Evolutionary conservation across 2,797 vertebrate genomes (phyloP), one percentile per base, ranked within the genome.

Genomic region (Orestias chungarensis): DNA sequence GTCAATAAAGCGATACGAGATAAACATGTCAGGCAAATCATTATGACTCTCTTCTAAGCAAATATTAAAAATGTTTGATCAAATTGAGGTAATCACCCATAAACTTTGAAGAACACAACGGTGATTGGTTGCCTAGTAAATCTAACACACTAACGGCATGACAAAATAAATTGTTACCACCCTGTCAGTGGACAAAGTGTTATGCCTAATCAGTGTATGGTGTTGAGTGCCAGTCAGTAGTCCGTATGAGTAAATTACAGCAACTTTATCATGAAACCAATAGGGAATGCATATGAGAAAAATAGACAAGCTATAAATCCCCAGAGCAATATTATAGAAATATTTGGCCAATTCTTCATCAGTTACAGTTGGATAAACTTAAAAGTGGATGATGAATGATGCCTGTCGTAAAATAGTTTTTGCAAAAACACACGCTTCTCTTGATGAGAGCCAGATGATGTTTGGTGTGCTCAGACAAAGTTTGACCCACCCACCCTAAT

Each of bases 381-480:
- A 76, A 83, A 84, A 82, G 75, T 42, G 6, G 64, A 87, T 86
- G 85, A 90, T 80, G 82, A 87, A 89, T 79, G 80, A 89, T 81
- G 80, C 79, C 83, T 81, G 85, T 61, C 76, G 82, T 90, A 88
- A 87, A 88, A 86, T 64, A 82, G 73, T 68, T 73, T 73, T 75
- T 74, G 79, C 73, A 81, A 89, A 89, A 87, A 85, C 85, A 89
- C 79, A 84, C 85, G 80, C 83, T 80, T 57, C 31, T 25, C 70
- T 61, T 87, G 78, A 91, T 87, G 83, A 85, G 81, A 90, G 83
- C 88, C 90, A 91, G 89, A 91, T 91, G 87, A 91, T 27, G 52
- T 54, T 82, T 14, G 74, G 84, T 64, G 72, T 0, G 52, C 75
- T 73, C 35, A 23, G 44, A 79, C 82, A 85, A n/a, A 88, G 90